Conservation (phyloP, 1,140 invertebrate species). For the Zelostemma sp. region DNA sequence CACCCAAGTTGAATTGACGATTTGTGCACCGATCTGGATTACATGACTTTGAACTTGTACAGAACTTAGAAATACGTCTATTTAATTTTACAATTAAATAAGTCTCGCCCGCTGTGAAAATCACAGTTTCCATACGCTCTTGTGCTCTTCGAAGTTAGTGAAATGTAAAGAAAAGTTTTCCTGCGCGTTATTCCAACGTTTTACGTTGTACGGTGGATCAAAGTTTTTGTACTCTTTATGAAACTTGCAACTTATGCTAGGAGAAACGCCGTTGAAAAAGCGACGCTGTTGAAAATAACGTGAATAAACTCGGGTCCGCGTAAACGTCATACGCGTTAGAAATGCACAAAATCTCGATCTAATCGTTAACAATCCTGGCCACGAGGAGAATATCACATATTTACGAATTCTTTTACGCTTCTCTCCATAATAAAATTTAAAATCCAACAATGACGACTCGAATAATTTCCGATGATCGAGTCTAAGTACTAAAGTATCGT, state of each 20-base stretch:
- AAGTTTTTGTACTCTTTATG: constrained; percentile 34
- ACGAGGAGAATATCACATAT: constrained; percentile 44
- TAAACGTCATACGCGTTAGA: constrained; percentile 3
- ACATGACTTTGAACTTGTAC: background rate
- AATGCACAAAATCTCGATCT: constrained; percentile 14
- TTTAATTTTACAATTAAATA: background rate
- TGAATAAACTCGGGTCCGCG: background rate
- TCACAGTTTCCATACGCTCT: background rate
- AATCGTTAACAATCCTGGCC: constrained; percentile 21
- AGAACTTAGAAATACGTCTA: background rate
- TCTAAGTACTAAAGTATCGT: constrained; percentile 40
- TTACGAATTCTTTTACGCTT: constrained; percentile 25
- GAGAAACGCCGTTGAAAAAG: constrained; percentile 8
- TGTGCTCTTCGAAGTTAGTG: constrained; percentile 22
- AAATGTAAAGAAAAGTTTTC: constrained; percentile 48
- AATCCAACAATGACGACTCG: background rate
- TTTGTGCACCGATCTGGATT: constrained; percentile 9
- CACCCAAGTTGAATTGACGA: constrained; percentile 11
- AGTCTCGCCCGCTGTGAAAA: background rate
- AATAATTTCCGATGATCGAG: constrained; percentile 21
- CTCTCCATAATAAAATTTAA: constrained; percentile 9
- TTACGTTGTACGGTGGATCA: background rate
- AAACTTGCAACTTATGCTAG: constrained; percentile 33
- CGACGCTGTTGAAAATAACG: constrained; percentile 3
- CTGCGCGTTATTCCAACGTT: constrained; percentile 8